Base-by-base conservation (phyloP, 2,797 vertebrate genomes). In the Hydrophis major region DNA sequence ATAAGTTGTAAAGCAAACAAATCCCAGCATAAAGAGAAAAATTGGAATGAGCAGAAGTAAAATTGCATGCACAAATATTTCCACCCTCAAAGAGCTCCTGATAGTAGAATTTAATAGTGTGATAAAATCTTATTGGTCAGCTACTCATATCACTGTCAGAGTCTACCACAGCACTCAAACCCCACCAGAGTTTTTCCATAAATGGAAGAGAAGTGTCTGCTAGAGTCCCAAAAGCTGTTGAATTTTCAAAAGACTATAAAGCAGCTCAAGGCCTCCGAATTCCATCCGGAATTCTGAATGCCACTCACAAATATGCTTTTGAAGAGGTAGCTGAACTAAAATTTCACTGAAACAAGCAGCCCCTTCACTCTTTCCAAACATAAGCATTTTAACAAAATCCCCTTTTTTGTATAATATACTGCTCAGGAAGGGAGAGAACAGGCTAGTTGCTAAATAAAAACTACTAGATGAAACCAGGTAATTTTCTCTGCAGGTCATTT, bases 401-500 rank as follows among this genome's bases (percentile, higher is more conserved):
- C 50, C 0, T 90, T 66, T 92, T 86, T 86, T 27, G 20, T 3
- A n/a, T 86, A 60, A 42, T 10, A 27, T 2, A 27, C 55, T 32
- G 60, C 16, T 63, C 28, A 18, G 28, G 53, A 32, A 66, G 37
- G 12, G 10, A 60, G 55, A 57, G 53, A 92, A 74, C 8, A 60
- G 4, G 6, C 32, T 20, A 37, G 4, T 28, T 6, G 53, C 8
- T n/a, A 20, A 87, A 91, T 10, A 4, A 61, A 74, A 37, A 87
- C 47, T 37, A 4, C n/a, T 60, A 60, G 42, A 47, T 47, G 37
- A 47, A 83, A 90, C 63, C 28, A 55, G 5, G 10, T 56, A 86
- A 94, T 95, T 86, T 74, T 91, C 56, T 20, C 55, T 90, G 25
- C 90, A 89, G 6, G 16, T 56, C n/a, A 60, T 37, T 89, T 92